Evolutionary conservation across 1,140 invertebrate species (phyloP).

Genomic region (Manduca sexta): DNA sequence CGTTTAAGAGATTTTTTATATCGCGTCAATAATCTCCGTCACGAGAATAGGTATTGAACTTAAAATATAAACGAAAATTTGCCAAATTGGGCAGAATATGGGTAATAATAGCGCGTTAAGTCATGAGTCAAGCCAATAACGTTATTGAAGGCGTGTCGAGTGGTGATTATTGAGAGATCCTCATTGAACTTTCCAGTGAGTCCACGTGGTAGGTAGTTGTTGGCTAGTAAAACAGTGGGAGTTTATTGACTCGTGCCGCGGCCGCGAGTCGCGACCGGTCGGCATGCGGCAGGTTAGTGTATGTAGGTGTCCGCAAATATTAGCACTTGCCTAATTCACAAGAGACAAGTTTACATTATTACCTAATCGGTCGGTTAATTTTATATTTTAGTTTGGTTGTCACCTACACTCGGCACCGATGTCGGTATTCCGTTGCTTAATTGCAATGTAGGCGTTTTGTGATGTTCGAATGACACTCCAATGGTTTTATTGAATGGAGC

Average conservation of each 20-base stretch:
- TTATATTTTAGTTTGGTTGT: constrained; percentile 23
- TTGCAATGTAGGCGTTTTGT: constrained; percentile 21
- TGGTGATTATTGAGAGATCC: constrained; percentile 2
- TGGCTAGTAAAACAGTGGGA: constrained; percentile 31
- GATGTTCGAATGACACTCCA: constrained; percentile 16
- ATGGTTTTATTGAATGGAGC: constrained; percentile 17
- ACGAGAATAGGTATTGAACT: too few species aligned
- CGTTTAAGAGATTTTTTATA: too few species aligned
- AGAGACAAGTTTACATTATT: constrained; percentile 48
- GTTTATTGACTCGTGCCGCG: constrained; percentile 42
- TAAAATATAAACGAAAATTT: too few species aligned
- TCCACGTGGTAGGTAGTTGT: constrained; percentile 16
- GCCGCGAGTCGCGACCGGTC: constrained; percentile 12
- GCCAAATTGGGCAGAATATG: too few species aligned
- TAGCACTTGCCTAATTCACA: constrained; percentile 58
- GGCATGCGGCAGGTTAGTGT: constrained; percentile 49
- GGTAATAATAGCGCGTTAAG: too few species aligned
- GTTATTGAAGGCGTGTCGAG: neutral
- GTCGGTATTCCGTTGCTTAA: constrained; percentile 21
- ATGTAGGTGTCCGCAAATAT: constrained; percentile 69
- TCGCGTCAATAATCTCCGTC: too few species aligned
- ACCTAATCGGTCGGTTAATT: constrained; percentile 33
- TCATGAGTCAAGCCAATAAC: too few species aligned
- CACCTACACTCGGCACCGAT: constrained; percentile 19
- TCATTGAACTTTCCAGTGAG: constrained; percentile 17